phyloP scores from a whole-genome alignment of 2,888 invertebrate species.

The Macroteleia sp. region DNA sequence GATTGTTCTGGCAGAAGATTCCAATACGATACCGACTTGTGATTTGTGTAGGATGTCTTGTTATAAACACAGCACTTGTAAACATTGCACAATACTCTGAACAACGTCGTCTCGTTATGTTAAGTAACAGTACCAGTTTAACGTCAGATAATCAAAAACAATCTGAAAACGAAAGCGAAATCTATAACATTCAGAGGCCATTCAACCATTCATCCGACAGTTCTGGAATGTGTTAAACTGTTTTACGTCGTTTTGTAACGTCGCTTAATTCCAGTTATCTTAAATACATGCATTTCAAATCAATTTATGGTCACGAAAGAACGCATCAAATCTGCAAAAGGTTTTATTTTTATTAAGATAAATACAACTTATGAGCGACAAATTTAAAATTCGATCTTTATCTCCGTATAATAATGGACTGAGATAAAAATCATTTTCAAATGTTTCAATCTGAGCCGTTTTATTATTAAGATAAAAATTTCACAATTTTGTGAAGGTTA shows the following conservation, averaged over 20 bases:
- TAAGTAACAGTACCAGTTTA: constrained; percentile 18
- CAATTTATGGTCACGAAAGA: too few species aligned
- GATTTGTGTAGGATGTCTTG: neutral
- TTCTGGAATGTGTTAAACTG: constrained; percentile 12
- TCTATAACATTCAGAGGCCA: constrained; percentile 17
- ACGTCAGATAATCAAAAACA: constrained; percentile 11
- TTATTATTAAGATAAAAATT: too few species aligned
- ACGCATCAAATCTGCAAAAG: too few species aligned
- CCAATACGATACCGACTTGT: neutral
- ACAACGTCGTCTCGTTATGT: neutral
- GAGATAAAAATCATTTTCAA: too few species aligned
- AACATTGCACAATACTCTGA: constrained; percentile 6
- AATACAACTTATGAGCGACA: too few species aligned
- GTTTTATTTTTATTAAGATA: too few species aligned
- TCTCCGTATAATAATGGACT: too few species aligned
- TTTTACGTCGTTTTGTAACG: constrained; percentile 5
- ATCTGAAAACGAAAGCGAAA: constrained; percentile 29
- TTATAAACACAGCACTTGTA: constrained; percentile 1
- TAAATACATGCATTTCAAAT: neutral
- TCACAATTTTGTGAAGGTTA: too few species aligned
- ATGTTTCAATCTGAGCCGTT: too few species aligned
- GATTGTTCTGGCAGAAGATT: neutral
- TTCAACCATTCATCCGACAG: constrained; percentile 23
- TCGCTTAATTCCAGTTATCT: constrained; percentile 12
- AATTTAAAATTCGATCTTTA: too few species aligned